Conservation (phyloP, 2,797 vertebrate species). For the Myotis myotis region DNA sequence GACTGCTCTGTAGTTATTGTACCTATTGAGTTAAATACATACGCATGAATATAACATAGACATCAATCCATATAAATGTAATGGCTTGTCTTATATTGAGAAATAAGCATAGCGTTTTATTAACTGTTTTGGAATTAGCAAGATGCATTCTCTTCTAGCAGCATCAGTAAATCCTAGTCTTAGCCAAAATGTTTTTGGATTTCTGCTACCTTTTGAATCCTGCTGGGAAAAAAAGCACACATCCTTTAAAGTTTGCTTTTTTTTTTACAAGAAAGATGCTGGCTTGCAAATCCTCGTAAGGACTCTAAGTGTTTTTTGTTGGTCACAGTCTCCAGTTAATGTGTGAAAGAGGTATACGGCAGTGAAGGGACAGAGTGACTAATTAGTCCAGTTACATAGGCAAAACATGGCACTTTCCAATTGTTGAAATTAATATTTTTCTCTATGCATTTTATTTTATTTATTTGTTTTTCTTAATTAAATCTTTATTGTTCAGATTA, state of each 20-base stretch:
- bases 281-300: neutral
- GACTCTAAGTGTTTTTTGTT: neutral
- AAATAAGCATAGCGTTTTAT: neutral
- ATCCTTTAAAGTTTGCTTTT: neutral
- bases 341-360: neutral
- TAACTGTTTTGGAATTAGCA: neutral
- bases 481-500: no score
- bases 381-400: neutral
- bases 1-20: neutral
- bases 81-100: neutral
- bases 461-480: no score
- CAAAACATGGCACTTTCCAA: neutral
- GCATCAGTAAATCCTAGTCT: neutral
- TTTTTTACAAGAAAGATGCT: neutral
- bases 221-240: neutral
- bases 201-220: neutral
- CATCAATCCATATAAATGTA: neutral
- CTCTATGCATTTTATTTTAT: neutral
- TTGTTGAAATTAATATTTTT: neutral
- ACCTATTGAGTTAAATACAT: neutral
- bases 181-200: neutral
- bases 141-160: neutral
- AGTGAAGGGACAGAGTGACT: neutral
- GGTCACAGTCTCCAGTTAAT: neutral
- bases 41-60: neutral